Base-by-base conservation (phyloP, 1,140 invertebrate species). In the Zaprionus capensis region DNA sequence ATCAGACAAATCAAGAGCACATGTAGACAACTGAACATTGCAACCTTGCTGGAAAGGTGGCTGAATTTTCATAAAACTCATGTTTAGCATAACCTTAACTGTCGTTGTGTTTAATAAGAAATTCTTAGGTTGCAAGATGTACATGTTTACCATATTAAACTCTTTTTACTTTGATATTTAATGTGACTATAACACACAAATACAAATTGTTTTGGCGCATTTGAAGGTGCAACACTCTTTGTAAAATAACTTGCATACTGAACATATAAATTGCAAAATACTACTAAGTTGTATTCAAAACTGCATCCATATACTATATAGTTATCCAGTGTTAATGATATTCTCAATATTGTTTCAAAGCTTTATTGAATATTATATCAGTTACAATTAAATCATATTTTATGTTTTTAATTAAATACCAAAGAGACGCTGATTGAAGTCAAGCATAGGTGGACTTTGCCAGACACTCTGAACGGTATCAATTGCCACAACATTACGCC, bases 361-460 rank as follows among this genome's bases (percentile, higher is more conserved):
- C 11, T 44, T 44, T 31, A 28, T 28, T 28, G 28, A 28, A 28
- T 28, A 28, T 28, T 28, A 28, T 7, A 28, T 28, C 7, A 28
- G 2, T 31, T 31, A 31, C 9, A 31, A 31, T 31, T 31, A 31
- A 31, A 31, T 11, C 31, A 11, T 4, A 9, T 9, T 9, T 7
- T 4, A 44, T 9, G 6, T n/a, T 44, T 9, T 15, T 20, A n/a
- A 17, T 28, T 80, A 74, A 44, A 58, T 75, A 57, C 71, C 70
- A 62, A 88, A 88, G 6, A 88, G 58, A 4, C 85, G 75, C 57
- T 79, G 81, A 11, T 85, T 88, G n/a, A 81, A 81, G 55, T 83
- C 78, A 3, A 79, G 49, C 57, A 88, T 64, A 0, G 84, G 81
- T n/a, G 84, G 84, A 76, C 81, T 88, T 38, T 88, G 78, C 84